Percentiles rank a stretch among this genome's conserved stretches.
These are phyloP conservation scores for Seladonia tumulorum DNA, from an alignment of 2,888 invertebrate species.

Conservation along the genomic window DNA sequence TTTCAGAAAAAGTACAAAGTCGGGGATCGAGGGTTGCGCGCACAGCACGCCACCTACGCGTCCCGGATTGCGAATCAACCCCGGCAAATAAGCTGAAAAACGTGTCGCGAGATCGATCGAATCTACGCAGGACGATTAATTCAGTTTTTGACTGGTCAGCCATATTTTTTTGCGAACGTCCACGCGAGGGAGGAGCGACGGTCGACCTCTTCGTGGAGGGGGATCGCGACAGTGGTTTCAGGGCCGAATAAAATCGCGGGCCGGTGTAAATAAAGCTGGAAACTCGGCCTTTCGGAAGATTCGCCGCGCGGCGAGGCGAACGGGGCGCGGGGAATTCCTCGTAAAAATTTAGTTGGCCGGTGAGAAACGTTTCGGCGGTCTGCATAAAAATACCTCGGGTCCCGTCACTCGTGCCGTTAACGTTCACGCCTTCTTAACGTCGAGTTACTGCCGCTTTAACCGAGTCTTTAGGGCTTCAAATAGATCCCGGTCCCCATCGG, in stretches of 20 bases:
- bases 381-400: conserved; percentile 76
- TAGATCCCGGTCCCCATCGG: conserved; percentile 71
- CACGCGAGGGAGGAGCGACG: not conserved
- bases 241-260: conserved; percentile 28
- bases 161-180: conserved; percentile 7
- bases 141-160: conserved; percentile 2
- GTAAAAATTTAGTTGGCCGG: conserved; percentile 53
- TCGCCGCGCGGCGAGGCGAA: conserved; percentile 5
- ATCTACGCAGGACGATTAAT: not conserved
- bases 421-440: conserved; percentile 76
- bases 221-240: conserved; percentile 24
- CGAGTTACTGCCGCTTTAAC: conserved; percentile 81
- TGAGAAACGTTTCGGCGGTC: conserved; percentile 62
- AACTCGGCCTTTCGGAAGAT: conserved; percentile 16
- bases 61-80: not conserved
- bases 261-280: conserved; percentile 29
- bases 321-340: conserved; percentile 35
- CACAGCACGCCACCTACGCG: not conserved
- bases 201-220: not conserved
- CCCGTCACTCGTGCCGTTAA: conserved; percentile 71
- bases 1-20: not conserved
- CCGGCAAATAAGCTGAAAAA: not conserved
- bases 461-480: conserved; percentile 81
- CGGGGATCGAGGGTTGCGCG: not conserved
- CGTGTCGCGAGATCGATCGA: not conserved